Conservation (phyloP, 2,797 vertebrate genomes). For the Astyanax mexicanus region DNA sequence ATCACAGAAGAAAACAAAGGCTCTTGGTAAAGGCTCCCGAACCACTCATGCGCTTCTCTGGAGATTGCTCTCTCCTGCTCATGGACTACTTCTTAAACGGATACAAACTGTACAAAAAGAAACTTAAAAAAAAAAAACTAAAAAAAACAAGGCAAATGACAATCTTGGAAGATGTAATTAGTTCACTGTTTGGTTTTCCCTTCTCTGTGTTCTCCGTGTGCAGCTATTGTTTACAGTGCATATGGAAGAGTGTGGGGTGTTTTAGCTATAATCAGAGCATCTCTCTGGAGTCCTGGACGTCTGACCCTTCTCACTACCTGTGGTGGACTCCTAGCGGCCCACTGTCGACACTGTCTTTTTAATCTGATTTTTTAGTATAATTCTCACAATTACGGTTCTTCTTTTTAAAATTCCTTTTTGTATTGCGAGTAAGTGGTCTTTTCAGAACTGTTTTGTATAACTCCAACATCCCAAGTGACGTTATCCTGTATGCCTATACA, state of each 20-base stretch:
- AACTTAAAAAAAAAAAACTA: conserved; percentile 12
- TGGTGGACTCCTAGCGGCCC: conserved; percentile 59
- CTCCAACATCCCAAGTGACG: conserved; percentile 65
- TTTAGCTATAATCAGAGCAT: conserved; percentile 73
- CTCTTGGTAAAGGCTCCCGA: conserved; percentile 43
- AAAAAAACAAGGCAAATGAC: conserved; percentile 77
- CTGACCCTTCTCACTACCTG: conserved; percentile 54
- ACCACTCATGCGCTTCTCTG: conserved; percentile 32
- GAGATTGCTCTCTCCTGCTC: conserved; percentile 53
- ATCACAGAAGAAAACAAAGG: conserved; percentile 51
- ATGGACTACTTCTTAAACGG: conserved; percentile 59
- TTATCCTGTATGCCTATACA: conserved; percentile 71
- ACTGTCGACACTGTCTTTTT: conserved; percentile 67
- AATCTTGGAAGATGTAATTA: conserved; percentile 79
- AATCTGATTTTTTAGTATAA: conserved; percentile 68
- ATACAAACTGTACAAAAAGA: conserved; percentile 58
- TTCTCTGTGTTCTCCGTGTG: conserved; percentile 60
- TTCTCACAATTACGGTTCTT: conserved; percentile 64
- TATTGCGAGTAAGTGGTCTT: conserved; percentile 72
- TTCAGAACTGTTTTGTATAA: conserved; percentile 74
- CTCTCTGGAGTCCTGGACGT: conserved; percentile 57
- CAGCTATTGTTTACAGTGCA: conserved; percentile 62
- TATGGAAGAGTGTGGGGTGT: conserved; percentile 62
- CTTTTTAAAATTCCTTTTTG: conserved; percentile 77
- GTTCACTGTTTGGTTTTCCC: conserved; percentile 67